Evolutionary conservation across 2,797 vertebrate species (phyloP).

Genomic region (Scleropages formosus): DNA sequence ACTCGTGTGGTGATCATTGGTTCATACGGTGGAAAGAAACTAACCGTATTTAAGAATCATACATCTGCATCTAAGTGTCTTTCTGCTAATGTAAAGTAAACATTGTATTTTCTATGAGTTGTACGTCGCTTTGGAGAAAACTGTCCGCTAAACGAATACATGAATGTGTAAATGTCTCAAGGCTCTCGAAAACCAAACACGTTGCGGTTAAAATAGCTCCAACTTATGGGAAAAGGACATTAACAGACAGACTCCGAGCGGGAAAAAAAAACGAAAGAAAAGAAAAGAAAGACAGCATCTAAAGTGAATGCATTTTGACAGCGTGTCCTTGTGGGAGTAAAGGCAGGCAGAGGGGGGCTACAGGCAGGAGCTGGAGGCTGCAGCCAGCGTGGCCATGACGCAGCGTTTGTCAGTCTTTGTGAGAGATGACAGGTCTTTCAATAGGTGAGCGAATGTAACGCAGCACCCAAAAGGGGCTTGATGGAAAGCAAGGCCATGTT

Average conservation of each 20-base stretch:
- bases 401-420: slow-evolving; percentile 63
- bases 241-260: slow-evolving; percentile 52
- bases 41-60: no score
- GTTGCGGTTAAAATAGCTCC: slow-evolving; percentile 61
- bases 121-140: no score
- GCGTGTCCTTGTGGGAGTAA: slow-evolving; percentile 70
- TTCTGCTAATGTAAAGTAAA: no score
- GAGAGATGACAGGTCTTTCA: slow-evolving; percentile 70
- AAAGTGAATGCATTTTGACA: slow-evolving; percentile 75
- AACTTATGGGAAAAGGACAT: slow-evolving; percentile 28
- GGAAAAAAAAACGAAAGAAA: slow-evolving; percentile 43
- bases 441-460: slow-evolving; percentile 57
- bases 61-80: no score
- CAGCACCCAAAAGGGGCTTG: slow-evolving; percentile 53
- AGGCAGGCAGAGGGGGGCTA: slow-evolving; percentile 66
- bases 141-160: no score
- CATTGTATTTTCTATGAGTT: no score
- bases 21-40: no score
- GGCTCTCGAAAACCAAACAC: slow-evolving; percentile 61
- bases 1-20: no score
- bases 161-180: slow-evolving; percentile 69
- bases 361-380: slow-evolving; percentile 48
- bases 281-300: slow-evolving; percentile 55
- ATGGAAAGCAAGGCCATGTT: slow-evolving; percentile 49
- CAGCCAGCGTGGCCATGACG: slow-evolving; percentile 63